These are phyloP conservation scores for Aphidius gifuensis DNA, from an alignment of 1,140 invertebrate species.

Conservation along the genomic window DNA sequence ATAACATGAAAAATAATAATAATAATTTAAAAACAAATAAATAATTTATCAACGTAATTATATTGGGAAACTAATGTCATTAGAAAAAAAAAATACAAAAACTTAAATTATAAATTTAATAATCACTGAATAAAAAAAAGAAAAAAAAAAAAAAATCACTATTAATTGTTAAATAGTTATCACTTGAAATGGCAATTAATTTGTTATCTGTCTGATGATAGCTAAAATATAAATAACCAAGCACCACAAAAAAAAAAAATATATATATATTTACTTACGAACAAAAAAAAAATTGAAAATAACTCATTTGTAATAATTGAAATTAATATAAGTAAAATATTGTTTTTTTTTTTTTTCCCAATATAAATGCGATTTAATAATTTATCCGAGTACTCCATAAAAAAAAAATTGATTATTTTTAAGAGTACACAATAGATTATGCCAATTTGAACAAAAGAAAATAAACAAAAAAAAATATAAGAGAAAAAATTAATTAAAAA, in stretches of 20 bases:
- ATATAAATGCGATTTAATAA: constrained; percentile 8
- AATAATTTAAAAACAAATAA: constrained; percentile 2
- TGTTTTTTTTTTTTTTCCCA: neutral
- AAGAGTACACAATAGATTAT: constrained; percentile 1
- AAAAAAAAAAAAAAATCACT: too few species aligned
- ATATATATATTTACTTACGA: too few species aligned
- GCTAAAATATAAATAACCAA: too few species aligned
- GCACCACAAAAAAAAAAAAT: too few species aligned
- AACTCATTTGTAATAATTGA: too few species aligned
- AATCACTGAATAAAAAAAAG: too few species aligned
- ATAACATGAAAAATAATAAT: constrained; percentile 6
- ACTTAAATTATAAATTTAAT: too few species aligned
- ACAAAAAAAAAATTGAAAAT: constrained; percentile 6
- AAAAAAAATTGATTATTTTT: neutral
- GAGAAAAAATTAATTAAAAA: constrained; percentile 26
- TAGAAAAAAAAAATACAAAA: too few species aligned
- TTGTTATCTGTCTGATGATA: too few species aligned
- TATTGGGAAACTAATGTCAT: constrained; percentile 11
- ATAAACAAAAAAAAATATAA: neutral
- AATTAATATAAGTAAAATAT: too few species aligned
- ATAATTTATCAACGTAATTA: constrained; percentile 9
- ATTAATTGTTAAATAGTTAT: too few species aligned
- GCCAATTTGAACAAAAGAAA: constrained; percentile 8
- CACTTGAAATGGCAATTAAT: too few species aligned
- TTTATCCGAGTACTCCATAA: neutral